Evolutionary conservation across 2,113 vertebrate genomes (phyloP), one percentile per base, ranked within the genome.

Genomic region (Cromileptes altivelis): DNA sequence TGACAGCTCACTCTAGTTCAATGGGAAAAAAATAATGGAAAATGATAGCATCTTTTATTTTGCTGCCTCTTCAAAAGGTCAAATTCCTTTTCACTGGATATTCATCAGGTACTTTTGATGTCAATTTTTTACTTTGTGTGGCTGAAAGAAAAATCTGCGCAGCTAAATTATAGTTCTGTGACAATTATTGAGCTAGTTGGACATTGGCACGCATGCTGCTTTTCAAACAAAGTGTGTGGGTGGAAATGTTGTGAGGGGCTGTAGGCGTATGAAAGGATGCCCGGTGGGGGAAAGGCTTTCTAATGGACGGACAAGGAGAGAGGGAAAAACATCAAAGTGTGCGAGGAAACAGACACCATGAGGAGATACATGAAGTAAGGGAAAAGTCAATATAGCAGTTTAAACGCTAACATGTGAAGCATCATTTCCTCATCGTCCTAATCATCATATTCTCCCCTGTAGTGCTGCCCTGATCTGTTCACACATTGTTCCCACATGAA

Each of bases 1-100:
- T 84, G 89, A 90, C 84, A 68, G 69, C 84, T 90, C 84, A 73
- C 69, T 88, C 70, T 15, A 57, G 52, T 78, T 80, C 64, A 60
- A 49, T 45, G 42, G 42, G 9, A 45, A 45, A 45, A 45, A 45
- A 45, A 45, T 30, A 50, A 27, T 19, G 3, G 62, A 79, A 80
- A 81, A 79, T 12, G 57, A 85, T 64, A 70, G n/a, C 60, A 40
- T 78, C 33, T 74, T 78, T 85, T 74, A 52, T 70, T 70, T 68
- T 56, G 12, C 18, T 3, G 30, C 3, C 63, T 13, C 70, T 49
- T 30, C 12, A 6, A 37, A 47, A 77, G 70, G 65, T 83, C 45
- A 56, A 71, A 80, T 40, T 76, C 13, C 2, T n/a, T 23, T 64
- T 65, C 12, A 18, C 10, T 61, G 9, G 7, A 49, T 27, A 61